phyloP scores from a whole-genome alignment of 2,888 invertebrate species.

The Stenoptilia bipunctidactyla region DNA sequence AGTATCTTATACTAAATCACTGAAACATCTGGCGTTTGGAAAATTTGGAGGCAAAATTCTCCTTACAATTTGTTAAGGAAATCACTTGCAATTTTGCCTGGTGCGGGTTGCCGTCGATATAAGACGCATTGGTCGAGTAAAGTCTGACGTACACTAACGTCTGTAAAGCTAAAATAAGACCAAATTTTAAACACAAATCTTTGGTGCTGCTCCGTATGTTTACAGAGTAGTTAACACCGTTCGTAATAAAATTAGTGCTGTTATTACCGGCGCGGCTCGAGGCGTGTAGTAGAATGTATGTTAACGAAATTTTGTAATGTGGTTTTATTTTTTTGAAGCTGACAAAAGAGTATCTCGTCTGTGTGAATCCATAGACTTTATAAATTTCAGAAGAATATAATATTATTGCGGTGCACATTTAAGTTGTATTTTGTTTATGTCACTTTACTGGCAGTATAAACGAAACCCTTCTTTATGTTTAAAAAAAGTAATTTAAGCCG shows the following conservation, averaged over 20 bases:
- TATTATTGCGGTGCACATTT: too few species aligned
- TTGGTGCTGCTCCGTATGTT: constrained; percentile 40
- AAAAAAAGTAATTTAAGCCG: too few species aligned
- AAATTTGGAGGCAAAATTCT: constrained; percentile 5
- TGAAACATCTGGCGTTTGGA: constrained; percentile 2
- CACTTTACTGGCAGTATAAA: too few species aligned
- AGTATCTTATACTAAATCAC: not conserved
- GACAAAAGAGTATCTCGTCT: too few species aligned
- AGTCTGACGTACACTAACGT: constrained; percentile 63
- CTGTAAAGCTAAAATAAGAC: constrained; percentile 73
- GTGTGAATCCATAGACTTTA: too few species aligned
- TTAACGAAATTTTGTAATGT: too few species aligned
- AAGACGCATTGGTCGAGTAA: constrained; percentile 64
- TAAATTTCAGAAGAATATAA: too few species aligned
- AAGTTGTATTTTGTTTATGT: too few species aligned
- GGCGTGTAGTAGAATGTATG: too few species aligned
- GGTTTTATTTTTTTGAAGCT: too few species aligned
- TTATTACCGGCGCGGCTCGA: too few species aligned
- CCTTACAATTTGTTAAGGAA: constrained; percentile 13
- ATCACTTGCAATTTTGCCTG: constrained; percentile 25
- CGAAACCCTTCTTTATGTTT: too few species aligned
- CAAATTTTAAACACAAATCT: constrained; percentile 72
- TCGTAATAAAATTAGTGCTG: not conserved
- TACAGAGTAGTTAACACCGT: constrained; percentile 44
- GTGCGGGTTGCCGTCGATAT: constrained; percentile 46